Percentiles rank a stretch among this genome's conserved stretches.
phyloP scores from a whole-genome alignment of 2,797 vertebrate genomes.

The Todus mexicanus region DNA sequence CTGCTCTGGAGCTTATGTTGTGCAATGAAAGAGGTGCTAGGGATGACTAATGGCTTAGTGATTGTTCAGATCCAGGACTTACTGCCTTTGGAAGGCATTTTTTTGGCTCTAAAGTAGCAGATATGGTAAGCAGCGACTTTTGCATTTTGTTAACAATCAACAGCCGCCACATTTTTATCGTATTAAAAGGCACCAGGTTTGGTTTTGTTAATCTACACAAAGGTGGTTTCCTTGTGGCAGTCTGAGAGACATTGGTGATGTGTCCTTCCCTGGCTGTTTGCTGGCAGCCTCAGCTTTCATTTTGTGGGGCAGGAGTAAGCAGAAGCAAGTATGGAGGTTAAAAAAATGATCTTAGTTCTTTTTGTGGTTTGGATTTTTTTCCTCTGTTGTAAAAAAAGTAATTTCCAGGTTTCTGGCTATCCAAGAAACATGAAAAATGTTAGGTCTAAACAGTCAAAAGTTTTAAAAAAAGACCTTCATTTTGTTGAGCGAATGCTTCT shows the following conservation, averaged over 20 bases:
- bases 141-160: neutral
- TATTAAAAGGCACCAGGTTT: neutral
- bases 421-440: neutral
- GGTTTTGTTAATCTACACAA: neutral
- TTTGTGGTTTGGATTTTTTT: neutral
- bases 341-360: neutral
- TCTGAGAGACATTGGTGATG: neutral
- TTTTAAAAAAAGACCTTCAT: neutral
- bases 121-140: neutral
- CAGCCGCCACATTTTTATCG: fast-evolving
- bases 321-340: neutral
- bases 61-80: neutral
- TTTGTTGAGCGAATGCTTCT: neutral
- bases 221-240: neutral
- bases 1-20: neutral
- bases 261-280: neutral
- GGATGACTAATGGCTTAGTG: neutral
- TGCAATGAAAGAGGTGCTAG: neutral
- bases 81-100: neutral
- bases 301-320: neutral
- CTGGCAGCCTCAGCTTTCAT: neutral
- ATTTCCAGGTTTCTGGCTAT: neutral
- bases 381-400: neutral
- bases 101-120: neutral
- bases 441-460: neutral